phyloP scores from a whole-genome alignment of 2,888 invertebrate species.

The Tachina grossa region DNA sequence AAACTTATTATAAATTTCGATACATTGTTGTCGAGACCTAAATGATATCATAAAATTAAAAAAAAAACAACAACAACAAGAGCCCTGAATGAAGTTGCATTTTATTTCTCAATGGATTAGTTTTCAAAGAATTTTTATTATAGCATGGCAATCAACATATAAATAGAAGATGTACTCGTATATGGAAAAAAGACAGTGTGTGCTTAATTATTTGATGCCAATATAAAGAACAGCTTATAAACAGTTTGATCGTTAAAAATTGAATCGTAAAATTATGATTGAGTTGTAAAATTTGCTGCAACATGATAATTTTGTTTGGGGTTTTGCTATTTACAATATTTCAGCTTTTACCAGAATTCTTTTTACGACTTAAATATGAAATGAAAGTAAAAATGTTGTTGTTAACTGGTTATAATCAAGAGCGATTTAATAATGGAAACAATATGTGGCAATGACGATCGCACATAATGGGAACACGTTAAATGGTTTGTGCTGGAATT shows the following conservation, averaged over 20 bases:
- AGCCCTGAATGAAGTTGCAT: conserved; percentile 13
- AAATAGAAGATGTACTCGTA: conserved; percentile 36
- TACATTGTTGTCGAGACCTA: conserved; percentile 65
- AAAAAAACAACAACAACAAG: background rate
- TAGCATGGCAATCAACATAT: conserved; percentile 54
- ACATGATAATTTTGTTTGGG: conserved; percentile 29
- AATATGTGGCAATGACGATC: background rate
- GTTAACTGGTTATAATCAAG: conserved; percentile 52
- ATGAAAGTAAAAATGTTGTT: conserved; percentile 48
- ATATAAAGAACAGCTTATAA: conserved; percentile 70
- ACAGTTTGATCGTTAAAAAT: conserved; percentile 72
- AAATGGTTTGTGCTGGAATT: background rate
- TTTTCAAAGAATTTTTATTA: conserved; percentile 38
- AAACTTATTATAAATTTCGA: conserved; percentile 33
- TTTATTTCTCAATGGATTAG: conserved; percentile 26
- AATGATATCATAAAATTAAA: conserved; percentile 64
- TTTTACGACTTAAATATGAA: conserved; percentile 24
- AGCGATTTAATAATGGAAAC: conserved; percentile 39
- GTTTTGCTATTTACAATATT: background rate
- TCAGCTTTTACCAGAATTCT: conserved; percentile 43
- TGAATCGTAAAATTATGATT: conserved; percentile 73
- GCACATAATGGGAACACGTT: background rate
- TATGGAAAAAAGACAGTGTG: background rate
- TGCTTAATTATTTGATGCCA: conserved; percentile 41
- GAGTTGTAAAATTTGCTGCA: conserved; percentile 68